Evolutionary conservation across 23 tunicate genomes (phyloP).

Genomic region (Ciona savignyi): DNA sequence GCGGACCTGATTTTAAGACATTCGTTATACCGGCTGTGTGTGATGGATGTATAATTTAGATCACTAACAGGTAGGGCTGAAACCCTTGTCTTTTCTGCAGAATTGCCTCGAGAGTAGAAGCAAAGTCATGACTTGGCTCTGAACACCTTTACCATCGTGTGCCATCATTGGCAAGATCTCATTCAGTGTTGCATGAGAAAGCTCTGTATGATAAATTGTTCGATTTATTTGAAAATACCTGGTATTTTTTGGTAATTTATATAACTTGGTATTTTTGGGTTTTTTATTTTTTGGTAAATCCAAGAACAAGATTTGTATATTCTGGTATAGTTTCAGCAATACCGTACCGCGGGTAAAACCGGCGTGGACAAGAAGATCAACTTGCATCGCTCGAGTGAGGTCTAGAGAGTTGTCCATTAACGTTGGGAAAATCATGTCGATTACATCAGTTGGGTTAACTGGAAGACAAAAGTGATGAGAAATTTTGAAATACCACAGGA

Average conservation of each 20-base stretch:
- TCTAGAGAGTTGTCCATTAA: not conserved
- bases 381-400: not conserved
- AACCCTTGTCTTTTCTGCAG: slow-evolving; percentile 17
- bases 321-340: too few relatives aligned
- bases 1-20: slow-evolving; percentile 12
- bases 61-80: slow-evolving; percentile 14
- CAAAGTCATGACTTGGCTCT: slow-evolving; percentile 46
- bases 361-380: not conserved
- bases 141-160: slow-evolving; percentile 34
- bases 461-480: not conserved
- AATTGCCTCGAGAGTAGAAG: slow-evolving; percentile 30
- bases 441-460: not conserved
- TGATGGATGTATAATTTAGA: not conserved
- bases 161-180: slow-evolving; percentile 50
- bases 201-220: too few relatives aligned
- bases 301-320: too few relatives aligned
- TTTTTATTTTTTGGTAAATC: too few relatives aligned
- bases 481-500: not conserved
- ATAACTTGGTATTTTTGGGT: too few relatives aligned
- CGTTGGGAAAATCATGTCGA: not conserved
- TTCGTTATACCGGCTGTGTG: not conserved
- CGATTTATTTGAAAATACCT: too few relatives aligned
- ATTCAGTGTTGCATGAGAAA: slow-evolving; percentile 11
- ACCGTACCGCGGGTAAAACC: not conserved
- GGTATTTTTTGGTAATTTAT: too few relatives aligned